These are phyloP conservation scores for Eolophus roseicapilla DNA, from an alignment of 2,113 vertebrate species.

Conservation along the genomic window DNA sequence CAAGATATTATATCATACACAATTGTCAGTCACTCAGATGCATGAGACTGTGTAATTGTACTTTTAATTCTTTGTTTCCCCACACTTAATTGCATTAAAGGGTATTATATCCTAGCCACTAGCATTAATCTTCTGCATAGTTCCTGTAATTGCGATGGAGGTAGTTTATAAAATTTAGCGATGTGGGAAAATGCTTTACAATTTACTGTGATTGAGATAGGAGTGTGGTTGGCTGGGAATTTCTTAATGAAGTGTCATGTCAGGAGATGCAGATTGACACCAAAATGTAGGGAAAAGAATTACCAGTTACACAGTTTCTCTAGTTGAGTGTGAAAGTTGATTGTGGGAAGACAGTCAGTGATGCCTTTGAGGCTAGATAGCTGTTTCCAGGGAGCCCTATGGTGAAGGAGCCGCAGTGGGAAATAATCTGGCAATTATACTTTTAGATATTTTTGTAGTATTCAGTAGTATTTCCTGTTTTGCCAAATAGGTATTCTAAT, in stretches of 20 bases:
- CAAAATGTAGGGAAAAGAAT: neutral
- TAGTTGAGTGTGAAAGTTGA: neutral
- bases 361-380: fast-evolving
- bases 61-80: slow-evolving; percentile 26
- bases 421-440: neutral
- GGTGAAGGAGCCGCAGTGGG: neutral
- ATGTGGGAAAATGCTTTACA: neutral
- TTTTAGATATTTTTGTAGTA: neutral
- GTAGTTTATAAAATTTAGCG: slow-evolving; percentile 5
- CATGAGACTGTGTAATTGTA: neutral
- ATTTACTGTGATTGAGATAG: neutral
- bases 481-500: neutral
- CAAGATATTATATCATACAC: neutral
- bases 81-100: neutral
- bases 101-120: neutral
- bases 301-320: neutral
- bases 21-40: neutral
- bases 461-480: neutral
- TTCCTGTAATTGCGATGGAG: neutral
- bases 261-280: neutral
- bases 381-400: neutral
- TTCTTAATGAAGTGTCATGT: slow-evolving; percentile 1
- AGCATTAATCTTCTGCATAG: slow-evolving; percentile 13
- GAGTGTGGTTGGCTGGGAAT: slow-evolving; percentile 4
- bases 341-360: neutral